Evolutionary conservation across 2,797 vertebrate species (phyloP).

Genomic region (Alca torda): DNA sequence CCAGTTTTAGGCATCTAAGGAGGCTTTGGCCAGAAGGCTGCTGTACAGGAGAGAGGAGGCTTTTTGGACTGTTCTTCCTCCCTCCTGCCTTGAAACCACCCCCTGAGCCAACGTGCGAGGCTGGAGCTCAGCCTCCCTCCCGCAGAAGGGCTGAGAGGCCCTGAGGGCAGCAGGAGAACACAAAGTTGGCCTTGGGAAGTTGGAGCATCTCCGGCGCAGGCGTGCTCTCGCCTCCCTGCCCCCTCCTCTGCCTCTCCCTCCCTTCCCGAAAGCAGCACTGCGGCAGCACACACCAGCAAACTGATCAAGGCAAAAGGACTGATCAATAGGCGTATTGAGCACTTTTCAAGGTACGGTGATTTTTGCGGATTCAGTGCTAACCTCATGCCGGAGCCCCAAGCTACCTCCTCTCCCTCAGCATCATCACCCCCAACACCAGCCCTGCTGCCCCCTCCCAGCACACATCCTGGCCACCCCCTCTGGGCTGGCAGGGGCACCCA

Average conservation of each 20-base stretch:
- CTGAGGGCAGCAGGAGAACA: not conserved
- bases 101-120: accelerated
- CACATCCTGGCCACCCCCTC: accelerated
- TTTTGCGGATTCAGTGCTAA: constrained; percentile 78
- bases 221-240: not conserved
- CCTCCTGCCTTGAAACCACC: not conserved
- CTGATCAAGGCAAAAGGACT: constrained; percentile 61
- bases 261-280: constrained; percentile 53
- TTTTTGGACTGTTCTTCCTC: not conserved
- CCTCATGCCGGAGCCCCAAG: not conserved
- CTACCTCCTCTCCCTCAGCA: not conserved
- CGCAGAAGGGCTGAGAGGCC: not conserved
- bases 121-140: not conserved
- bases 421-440: not conserved
- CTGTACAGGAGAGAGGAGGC: not conserved
- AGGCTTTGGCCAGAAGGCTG: not conserved
- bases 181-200: not conserved
- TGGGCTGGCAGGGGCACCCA: not conserved
- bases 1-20: not conserved
- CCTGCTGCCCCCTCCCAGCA: not conserved
- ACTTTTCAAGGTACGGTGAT: constrained; percentile 74
- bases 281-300: constrained; percentile 68
- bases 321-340: constrained; percentile 81
- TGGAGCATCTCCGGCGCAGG: not conserved
- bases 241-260: constrained; percentile 16